Evolutionary conservation across 2,888 invertebrate genomes (phyloP).

Genomic region (Chydorus sphaericus): DNA sequence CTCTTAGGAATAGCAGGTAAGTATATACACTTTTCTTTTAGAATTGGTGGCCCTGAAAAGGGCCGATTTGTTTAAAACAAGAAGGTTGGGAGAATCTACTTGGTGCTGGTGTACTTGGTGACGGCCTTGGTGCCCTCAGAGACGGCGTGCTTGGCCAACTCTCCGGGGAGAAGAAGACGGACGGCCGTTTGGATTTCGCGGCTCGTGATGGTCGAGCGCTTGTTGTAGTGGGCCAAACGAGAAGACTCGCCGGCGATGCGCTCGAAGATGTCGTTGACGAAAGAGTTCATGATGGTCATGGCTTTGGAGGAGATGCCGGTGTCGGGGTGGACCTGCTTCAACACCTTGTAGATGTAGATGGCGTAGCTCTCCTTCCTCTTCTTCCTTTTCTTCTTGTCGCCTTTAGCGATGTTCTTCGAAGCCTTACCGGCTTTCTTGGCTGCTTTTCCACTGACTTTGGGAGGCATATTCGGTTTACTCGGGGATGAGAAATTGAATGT

Average conservation of each 20-base stretch:
- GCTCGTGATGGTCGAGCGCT: constrained; percentile 26
- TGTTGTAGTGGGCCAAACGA: constrained; percentile 43
- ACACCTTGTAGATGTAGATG: constrained; percentile 41
- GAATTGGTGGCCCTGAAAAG: background rate
- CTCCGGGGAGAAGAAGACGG: constrained; percentile 34
- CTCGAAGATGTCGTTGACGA: constrained; percentile 37
- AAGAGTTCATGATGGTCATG: constrained; percentile 36
- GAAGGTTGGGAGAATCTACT: constrained; percentile 19
- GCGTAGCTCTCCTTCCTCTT: constrained; percentile 26
- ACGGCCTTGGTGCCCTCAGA: constrained; percentile 33
- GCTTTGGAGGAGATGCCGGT: constrained; percentile 46
- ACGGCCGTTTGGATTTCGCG: constrained; percentile 34
- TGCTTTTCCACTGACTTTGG: too few relatives aligned
- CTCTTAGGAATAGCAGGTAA: too few relatives aligned
- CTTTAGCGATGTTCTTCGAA: too few relatives aligned
- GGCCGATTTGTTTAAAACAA: background rate
- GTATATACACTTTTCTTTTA: too few relatives aligned
- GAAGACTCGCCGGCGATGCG: constrained; percentile 42
- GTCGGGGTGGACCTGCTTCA: constrained; percentile 45
- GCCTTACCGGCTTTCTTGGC: too few relatives aligned
- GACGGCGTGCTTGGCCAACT: constrained; percentile 37
- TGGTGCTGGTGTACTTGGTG: constrained; percentile 31
- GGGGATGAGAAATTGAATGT: too few relatives aligned
- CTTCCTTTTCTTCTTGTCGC: too few relatives aligned
- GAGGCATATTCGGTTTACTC: too few relatives aligned